A percentile compares a stretch with the other conserved stretches of the same genome.
phyloP scores from a whole-genome alignment of 2,113 vertebrate species.

The Brienomyrus brachyistius region DNA sequence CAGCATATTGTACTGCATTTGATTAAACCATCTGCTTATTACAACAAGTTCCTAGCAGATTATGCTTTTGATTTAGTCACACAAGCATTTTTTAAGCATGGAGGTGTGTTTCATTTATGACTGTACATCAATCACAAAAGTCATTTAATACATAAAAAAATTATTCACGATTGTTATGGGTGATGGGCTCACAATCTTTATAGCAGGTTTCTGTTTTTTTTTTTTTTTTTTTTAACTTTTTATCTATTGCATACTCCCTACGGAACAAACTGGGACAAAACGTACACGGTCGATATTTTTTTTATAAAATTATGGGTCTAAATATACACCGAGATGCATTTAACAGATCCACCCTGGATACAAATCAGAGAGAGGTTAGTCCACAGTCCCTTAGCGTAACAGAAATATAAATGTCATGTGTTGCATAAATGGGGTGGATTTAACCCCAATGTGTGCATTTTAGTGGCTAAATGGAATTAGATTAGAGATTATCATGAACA shows the following conservation, averaged over 20 bases:
- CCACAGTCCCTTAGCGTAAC: not conserved
- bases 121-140: not conserved
- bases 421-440: not conserved
- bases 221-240: not conserved
- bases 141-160: not conserved
- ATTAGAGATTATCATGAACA: not conserved
- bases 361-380: not conserved
- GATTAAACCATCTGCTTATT: constrained; percentile 9
- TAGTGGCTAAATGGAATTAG: not conserved
- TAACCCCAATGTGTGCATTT: not conserved
- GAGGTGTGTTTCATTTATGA: not conserved
- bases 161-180: not conserved
- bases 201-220: not conserved
- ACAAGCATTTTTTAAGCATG: not conserved
- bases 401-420: not conserved
- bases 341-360: not conserved
- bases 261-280: not conserved
- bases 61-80: not conserved
- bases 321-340: not conserved
- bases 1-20: not conserved
- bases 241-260: not conserved
- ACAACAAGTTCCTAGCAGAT: not conserved
- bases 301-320: not conserved
- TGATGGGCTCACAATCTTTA: not conserved
- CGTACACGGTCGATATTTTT: not conserved